Conservation (phyloP, 2,113 vertebrate species). For the Rhinogobius similis region DNA sequence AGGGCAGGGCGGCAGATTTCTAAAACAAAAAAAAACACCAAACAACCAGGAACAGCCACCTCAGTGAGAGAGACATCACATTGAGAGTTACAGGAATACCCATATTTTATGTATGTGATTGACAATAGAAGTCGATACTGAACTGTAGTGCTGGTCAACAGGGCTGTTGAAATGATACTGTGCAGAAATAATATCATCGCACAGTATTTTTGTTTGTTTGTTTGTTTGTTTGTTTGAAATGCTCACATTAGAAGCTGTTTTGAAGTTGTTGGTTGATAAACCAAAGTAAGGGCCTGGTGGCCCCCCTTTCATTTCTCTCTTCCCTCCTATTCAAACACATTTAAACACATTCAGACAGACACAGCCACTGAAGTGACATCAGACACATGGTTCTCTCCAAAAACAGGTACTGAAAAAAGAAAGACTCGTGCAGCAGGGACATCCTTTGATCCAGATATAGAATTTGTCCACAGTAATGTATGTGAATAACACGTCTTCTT, state of each 20-base stretch:
- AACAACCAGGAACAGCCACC: too few species aligned
- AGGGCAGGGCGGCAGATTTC: slow-evolving; percentile 8
- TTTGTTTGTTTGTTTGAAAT: neutral
- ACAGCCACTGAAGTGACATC: slow-evolving; percentile 7
- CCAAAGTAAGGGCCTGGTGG: neutral
- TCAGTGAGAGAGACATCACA: too few species aligned
- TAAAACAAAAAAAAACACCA: too few species aligned
- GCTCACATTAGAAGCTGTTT: neutral
- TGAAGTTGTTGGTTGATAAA: neutral
- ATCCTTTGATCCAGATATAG: neutral
- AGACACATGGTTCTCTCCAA: neutral
- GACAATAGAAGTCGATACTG: too few species aligned
- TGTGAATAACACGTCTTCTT: neutral
- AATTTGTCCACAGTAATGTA: neutral
- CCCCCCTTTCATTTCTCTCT: neutral
- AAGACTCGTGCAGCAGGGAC: neutral
- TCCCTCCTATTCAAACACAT: neutral
- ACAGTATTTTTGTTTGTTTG: neutral
- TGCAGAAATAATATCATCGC: too few species aligned
- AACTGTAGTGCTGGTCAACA: too few species aligned
- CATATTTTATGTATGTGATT: too few species aligned
- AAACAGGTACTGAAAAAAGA: neutral
- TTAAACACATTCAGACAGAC: neutral
- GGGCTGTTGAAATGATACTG: neutral
- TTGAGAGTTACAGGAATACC: too few species aligned